These are phyloP conservation scores for Indicator maculatus DNA, from an alignment of 2,113 vertebrate species.

Conservation along the genomic window DNA sequence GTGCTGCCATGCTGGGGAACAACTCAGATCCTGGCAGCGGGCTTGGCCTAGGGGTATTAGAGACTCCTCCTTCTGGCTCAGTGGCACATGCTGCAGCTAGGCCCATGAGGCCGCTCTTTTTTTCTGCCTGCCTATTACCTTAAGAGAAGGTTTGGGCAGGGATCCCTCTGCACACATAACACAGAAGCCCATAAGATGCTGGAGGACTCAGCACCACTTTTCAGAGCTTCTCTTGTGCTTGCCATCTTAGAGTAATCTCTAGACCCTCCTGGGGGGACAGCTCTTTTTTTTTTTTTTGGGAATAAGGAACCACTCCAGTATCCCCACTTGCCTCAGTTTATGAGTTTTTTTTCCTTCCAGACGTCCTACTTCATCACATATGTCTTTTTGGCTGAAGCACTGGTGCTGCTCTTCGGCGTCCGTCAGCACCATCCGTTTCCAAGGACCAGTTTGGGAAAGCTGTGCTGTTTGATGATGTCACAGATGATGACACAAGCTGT, in stretches of 20 bases:
- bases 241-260: background rate
- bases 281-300: background rate
- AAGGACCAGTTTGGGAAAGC: background rate
- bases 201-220: background rate
- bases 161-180: background rate
- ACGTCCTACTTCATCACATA: fast-evolving
- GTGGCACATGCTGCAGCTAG: background rate
- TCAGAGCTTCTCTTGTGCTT: background rate
- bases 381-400: background rate
- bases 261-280: too few species aligned
- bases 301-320: background rate
- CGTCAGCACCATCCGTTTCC: background rate
- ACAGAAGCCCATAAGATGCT: background rate
- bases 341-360: background rate
- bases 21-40: background rate
- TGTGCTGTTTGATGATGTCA: background rate
- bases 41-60: background rate
- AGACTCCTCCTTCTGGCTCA: background rate
- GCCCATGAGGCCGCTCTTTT: background rate
- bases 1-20: background rate
- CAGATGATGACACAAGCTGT: background rate
- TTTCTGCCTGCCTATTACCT: background rate
- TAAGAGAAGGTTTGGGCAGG: background rate
- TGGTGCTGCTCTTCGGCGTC: background rate
- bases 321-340: background rate